Conservation (phyloP, 2,113 vertebrate species). For the Lutjanus erythropterus region DNA sequence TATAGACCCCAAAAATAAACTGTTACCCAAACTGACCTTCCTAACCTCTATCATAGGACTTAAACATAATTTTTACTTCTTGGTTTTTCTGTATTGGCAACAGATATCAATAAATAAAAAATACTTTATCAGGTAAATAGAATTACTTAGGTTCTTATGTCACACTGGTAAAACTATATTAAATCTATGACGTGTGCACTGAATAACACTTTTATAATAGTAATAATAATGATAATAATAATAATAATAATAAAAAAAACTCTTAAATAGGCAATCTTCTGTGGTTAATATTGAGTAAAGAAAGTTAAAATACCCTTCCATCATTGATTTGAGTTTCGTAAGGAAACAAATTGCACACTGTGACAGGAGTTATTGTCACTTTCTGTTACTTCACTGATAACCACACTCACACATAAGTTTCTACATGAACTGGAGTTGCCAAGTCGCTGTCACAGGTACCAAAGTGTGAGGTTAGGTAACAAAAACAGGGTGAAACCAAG, state of each 20-base stretch:
- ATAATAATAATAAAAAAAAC: too few relatives aligned
- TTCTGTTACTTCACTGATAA: slow-evolving; percentile 40
- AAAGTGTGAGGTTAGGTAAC: slow-evolving; percentile 72
- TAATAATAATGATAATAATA: too few relatives aligned
- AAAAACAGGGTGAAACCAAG: slow-evolving; percentile 65
- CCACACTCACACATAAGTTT: slow-evolving; percentile 45
- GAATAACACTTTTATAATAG: slow-evolving; percentile 40
- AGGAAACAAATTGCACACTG: slow-evolving; percentile 48
- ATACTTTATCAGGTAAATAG: slow-evolving; percentile 70
- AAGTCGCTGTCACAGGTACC: slow-evolving; percentile 70
- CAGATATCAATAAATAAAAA: slow-evolving; percentile 63
- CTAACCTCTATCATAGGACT: slow-evolving; percentile 3
- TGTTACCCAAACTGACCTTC: not conserved
- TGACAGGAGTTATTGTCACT: slow-evolving; percentile 39
- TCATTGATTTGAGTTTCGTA: slow-evolving; percentile 50
- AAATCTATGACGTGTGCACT: slow-evolving; percentile 43
- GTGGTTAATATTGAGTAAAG: slow-evolving; percentile 33
- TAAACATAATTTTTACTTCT: slow-evolving; percentile 38
- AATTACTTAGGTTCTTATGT: slow-evolving; percentile 43
- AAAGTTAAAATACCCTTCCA: slow-evolving; percentile 39
- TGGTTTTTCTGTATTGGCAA: slow-evolving; percentile 53
- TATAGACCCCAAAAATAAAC: slow-evolving; percentile 26
- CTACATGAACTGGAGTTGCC: slow-evolving; percentile 82
- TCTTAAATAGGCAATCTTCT: slow-evolving; percentile 37
- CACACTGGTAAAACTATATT: slow-evolving; percentile 38